A percentile compares a stretch with the other conserved stretches of the same genome.
Evolutionary conservation across 2,113 vertebrate genomes (phyloP).

Genomic region (Regulus satrapa): DNA sequence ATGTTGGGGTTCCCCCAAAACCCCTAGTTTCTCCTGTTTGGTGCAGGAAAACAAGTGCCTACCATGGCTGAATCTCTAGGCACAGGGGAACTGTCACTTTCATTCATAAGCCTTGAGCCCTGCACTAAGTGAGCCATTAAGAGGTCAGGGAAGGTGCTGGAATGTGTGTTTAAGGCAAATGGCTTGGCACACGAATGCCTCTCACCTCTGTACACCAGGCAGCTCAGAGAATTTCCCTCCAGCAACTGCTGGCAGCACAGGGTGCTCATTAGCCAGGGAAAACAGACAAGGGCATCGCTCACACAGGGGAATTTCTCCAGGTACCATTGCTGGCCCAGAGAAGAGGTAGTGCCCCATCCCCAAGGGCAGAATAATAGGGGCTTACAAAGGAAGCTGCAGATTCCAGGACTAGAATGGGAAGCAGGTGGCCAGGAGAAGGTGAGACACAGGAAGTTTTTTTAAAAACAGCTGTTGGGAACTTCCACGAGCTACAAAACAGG

Average conservation of each 20-base stretch:
- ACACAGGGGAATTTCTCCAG: neutral
- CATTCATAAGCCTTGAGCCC: neutral
- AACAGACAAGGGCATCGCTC: neutral
- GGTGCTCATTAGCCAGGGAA: neutral
- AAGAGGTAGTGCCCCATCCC: neutral
- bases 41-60: neutral
- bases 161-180: slow-evolving; percentile 44
- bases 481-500: neutral
- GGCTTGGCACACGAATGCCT: neutral
- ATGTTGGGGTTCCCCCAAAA: no score
- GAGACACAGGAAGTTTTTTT: neutral
- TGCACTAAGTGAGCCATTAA: slow-evolving; percentile 14
- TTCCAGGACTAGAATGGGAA: neutral
- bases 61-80: neutral
- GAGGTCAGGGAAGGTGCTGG: slow-evolving; percentile 29
- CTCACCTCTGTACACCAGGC: neutral
- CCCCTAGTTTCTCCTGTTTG: neutral
- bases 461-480: neutral
- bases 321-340: neutral
- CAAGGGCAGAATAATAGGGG: neutral
- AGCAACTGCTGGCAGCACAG: neutral
- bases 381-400: neutral
- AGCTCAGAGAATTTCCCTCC: neutral
- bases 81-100: neutral
- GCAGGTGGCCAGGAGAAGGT: neutral